Conservation (phyloP, 2,113 vertebrate species). For the Neolamprologus sp. region DNA sequence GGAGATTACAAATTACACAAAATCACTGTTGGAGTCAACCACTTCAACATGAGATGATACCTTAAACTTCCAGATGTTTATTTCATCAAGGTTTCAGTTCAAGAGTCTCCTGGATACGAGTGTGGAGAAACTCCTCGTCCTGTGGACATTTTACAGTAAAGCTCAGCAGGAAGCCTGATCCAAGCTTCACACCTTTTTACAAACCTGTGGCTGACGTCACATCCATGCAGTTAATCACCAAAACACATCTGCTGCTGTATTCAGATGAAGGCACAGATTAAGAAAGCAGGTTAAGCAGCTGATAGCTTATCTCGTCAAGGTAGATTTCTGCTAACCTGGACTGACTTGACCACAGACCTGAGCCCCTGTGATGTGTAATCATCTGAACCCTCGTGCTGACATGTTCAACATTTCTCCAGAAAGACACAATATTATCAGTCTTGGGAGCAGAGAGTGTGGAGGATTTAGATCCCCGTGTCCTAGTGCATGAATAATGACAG, state of each 20-base stretch:
- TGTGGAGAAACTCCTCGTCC: background rate
- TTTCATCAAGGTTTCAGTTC: background rate
- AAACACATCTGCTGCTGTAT: background rate
- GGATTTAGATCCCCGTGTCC: background rate
- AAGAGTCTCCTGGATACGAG: background rate
- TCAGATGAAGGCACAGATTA: slow-evolving; percentile 16
- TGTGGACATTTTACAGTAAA: background rate
- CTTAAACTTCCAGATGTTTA: background rate
- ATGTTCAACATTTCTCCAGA: background rate
- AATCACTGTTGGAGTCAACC: background rate
- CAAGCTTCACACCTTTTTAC: background rate
- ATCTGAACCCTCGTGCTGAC: background rate
- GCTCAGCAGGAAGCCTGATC: background rate
- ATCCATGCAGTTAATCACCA: background rate
- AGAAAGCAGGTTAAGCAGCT: background rate
- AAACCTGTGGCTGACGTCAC: background rate
- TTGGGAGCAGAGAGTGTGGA: background rate
- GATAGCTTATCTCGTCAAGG: slow-evolving; percentile 36
- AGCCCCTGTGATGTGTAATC: background rate
- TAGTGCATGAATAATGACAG: background rate
- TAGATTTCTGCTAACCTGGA: slow-evolving; percentile 22
- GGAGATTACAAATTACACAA: background rate
- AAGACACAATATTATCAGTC: background rate
- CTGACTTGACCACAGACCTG: background rate
- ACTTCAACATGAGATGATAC: background rate